Evolutionary conservation across 2,113 vertebrate genomes (phyloP).

Genomic region (Silurus asotus): DNA sequence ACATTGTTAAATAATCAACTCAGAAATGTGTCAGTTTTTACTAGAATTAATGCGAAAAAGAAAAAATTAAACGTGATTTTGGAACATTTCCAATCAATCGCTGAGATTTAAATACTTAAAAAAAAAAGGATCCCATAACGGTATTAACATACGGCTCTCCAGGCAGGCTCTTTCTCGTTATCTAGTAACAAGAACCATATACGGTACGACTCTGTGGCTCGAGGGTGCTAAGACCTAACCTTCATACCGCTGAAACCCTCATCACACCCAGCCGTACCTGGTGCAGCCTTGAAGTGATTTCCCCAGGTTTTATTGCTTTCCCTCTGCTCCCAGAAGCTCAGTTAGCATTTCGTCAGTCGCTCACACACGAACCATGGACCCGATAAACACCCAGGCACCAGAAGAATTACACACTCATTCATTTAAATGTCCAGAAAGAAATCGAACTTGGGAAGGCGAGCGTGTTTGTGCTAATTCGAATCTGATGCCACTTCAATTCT

Average conservation of each 20-base stretch:
- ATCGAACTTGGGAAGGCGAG: conserved; percentile 31
- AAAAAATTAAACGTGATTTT: background rate
- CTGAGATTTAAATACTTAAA: background rate
- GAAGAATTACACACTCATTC: conserved; percentile 8
- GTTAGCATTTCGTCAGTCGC: conserved; percentile 44
- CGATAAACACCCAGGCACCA: conserved; percentile 36
- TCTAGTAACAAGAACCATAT: conserved; percentile 1
- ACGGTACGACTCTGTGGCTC: conserved; percentile 3
- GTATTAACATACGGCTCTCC: background rate
- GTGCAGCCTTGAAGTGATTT: conserved; percentile 20
- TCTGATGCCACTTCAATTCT: conserved; percentile 22
- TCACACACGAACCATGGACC: conserved; percentile 38
- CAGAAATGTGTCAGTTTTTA: background rate
- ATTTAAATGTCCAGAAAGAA: conserved; percentile 40
- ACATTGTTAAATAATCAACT: too few species aligned
- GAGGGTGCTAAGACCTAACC: background rate
- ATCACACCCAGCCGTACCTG: background rate
- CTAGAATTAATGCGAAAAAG: background rate
- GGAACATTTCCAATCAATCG: background rate
- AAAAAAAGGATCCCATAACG: background rate
- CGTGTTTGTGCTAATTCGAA: conserved; percentile 41
- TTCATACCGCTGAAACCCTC: conserved; percentile 14
- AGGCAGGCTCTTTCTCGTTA: background rate
- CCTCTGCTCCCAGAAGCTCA: conserved; percentile 43
- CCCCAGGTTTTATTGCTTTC: conserved; percentile 1